Conservation (phyloP, 2,797 vertebrate species). For the Smutsia gigantea region DNA sequence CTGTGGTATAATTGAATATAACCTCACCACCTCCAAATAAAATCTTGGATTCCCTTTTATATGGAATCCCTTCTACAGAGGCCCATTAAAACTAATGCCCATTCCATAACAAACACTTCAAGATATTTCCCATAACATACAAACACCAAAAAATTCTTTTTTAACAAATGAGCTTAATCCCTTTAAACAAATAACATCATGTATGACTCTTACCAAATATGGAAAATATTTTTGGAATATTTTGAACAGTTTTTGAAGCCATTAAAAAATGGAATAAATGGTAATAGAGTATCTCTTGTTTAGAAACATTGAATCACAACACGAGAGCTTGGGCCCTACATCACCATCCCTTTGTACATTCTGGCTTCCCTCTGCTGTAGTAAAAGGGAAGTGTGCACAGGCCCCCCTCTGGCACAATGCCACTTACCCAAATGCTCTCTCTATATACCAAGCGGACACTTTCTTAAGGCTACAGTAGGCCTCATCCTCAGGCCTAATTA, state of each 20-base stretch:
- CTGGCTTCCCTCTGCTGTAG: neutral
- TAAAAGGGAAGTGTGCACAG: neutral
- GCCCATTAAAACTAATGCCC: neutral
- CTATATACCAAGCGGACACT: neutral
- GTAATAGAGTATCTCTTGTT: neutral
- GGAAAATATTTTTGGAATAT: neutral
- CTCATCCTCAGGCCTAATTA: neutral
- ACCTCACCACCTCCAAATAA: neutral
- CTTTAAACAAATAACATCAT: constrained; percentile 8
- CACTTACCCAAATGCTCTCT: neutral
- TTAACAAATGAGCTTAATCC: neutral
- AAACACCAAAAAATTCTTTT: neutral
- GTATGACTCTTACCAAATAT: neutral
- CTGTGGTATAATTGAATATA: neutral
- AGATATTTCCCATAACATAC: neutral
- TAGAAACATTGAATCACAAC: neutral
- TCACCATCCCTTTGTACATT: neutral
- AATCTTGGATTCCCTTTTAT: neutral
- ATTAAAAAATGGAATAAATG: constrained; percentile 5
- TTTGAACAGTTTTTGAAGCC: too few species aligned
- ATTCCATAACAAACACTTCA: neutral
- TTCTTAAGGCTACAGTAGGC: neutral
- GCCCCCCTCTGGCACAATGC: neutral
- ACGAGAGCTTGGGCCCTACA: accelerated
- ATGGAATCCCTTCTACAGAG: neutral